phyloP scores from a whole-genome alignment of 2,797 vertebrate genomes.

The Chrosomus eos region DNA sequence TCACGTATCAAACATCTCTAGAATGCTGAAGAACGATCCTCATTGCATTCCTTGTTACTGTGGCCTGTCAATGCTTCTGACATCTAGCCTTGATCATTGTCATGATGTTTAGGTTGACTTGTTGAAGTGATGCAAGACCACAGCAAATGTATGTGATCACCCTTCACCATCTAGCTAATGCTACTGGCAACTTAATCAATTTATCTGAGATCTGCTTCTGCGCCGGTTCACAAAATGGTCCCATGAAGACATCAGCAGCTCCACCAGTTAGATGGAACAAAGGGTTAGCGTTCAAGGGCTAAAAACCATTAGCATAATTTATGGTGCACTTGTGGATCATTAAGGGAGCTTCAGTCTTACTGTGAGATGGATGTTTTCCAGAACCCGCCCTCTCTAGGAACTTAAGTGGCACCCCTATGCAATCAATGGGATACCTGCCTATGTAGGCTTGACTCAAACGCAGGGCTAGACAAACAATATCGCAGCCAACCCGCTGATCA shows the following conservation, averaged over 20 bases:
- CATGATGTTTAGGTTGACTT: background rate
- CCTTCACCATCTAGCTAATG: conserved; percentile 38
- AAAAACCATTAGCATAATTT: conserved; percentile 91
- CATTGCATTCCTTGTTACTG: conserved; percentile 9
- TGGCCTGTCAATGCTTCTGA: background rate
- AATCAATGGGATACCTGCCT: conserved; percentile 80
- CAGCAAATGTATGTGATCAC: background rate
- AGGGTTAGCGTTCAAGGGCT: conserved; percentile 60
- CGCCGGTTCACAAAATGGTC: conserved; percentile 37
- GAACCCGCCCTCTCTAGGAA: conserved; percentile 78
- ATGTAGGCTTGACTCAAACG: conserved; percentile 31
- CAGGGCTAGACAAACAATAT: conserved; percentile 57
- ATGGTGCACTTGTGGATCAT: conserved; percentile 92
- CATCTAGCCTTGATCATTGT: background rate
- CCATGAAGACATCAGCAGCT: conserved; percentile 56
- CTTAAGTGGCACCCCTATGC: conserved; percentile 75
- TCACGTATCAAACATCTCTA: background rate
- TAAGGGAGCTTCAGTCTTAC: conserved; percentile 87
- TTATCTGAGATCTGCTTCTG: conserved; percentile 42
- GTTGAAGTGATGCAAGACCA: background rate
- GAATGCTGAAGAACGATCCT: background rate
- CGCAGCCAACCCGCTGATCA: conserved; percentile 68
- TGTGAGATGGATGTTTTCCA: conserved; percentile 89
- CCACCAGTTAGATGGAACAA: conserved; percentile 60
- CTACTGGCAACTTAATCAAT: conserved; percentile 28